These are phyloP conservation scores for Cecropterus lyciades DNA, from an alignment of 1,140 invertebrate genomes.

Conservation along the genomic window DNA sequence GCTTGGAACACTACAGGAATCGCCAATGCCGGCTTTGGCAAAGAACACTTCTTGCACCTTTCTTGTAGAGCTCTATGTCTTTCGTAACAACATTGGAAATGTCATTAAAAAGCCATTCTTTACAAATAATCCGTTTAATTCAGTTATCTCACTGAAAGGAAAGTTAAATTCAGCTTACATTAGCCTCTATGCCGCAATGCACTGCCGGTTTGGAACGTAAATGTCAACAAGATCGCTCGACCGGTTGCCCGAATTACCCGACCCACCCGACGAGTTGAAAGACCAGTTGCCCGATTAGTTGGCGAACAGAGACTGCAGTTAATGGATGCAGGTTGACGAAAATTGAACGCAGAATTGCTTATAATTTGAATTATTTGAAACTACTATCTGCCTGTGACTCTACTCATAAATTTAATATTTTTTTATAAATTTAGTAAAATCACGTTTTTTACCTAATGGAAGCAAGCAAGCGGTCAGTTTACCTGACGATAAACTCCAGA, in stretches of 20 bases:
- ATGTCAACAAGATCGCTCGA: conserved; percentile 40
- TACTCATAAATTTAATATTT: no score
- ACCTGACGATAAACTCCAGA: no score
- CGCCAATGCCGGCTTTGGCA: no score
- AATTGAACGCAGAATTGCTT: conserved; percentile 5
- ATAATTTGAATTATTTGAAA: not conserved
- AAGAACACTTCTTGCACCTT: no score
- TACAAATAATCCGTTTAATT: not conserved
- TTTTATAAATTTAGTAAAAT: no score
- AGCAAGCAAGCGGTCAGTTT: no score
- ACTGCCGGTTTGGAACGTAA: conserved; percentile 38
- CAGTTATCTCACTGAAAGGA: not conserved
- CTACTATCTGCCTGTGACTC: not conserved
- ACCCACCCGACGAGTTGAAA: conserved; percentile 15
- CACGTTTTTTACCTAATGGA: no score
- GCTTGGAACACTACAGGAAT: no score
- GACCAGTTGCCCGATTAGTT: conserved; percentile 26
- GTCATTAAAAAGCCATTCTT: no score
- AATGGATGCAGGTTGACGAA: conserved; percentile 19
- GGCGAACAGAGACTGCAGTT: not conserved
- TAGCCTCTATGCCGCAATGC: conserved; percentile 13
- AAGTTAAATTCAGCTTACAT: conserved; percentile 1
- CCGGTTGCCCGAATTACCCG: conserved; percentile 30
- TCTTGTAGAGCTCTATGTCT: no score
- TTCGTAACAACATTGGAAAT: no score